Evolutionary conservation across 2,113 vertebrate genomes (phyloP).

Genomic region (Nibea coibor): DNA sequence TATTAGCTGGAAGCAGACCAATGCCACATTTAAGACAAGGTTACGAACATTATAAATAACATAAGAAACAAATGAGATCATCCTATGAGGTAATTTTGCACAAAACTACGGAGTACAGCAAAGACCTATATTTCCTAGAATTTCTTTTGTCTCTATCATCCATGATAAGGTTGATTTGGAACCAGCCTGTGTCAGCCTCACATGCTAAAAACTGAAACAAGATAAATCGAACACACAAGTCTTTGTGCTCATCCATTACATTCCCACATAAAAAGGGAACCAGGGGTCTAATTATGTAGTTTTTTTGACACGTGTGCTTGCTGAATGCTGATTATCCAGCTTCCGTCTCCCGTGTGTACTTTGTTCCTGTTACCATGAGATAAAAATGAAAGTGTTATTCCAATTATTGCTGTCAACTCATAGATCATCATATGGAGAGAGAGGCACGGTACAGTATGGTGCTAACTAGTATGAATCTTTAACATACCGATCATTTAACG

Average conservation of each 20-base stretch:
- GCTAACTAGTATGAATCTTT: slow-evolving; percentile 29
- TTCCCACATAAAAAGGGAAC: slow-evolving; percentile 31
- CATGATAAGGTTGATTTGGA: slow-evolving; percentile 34
- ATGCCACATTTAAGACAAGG: neutral
- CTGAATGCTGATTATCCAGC: slow-evolving; percentile 33
- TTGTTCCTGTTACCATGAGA: slow-evolving; percentile 29
- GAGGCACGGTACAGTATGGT: neutral
- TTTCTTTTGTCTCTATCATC: slow-evolving; percentile 11
- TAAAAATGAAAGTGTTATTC: slow-evolving; percentile 22
- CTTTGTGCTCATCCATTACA: slow-evolving; percentile 25
- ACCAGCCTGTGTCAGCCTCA: slow-evolving; percentile 22
- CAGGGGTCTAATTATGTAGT: slow-evolving; percentile 33
- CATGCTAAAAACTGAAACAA: slow-evolving; percentile 37
- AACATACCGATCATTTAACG: slow-evolving; percentile 42
- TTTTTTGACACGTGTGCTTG: slow-evolving; percentile 24
- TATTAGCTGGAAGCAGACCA: slow-evolving; percentile 8
- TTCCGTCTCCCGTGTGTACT: slow-evolving; percentile 13
- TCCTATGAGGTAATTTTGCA: neutral
- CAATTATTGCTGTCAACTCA: slow-evolving; percentile 11
- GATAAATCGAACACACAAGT: slow-evolving; percentile 39
- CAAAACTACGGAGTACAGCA: neutral
- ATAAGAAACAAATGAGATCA: neutral
- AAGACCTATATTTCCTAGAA: neutral
- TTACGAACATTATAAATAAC: neutral
- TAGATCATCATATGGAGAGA: neutral